phyloP scores from a whole-genome alignment of 2,113 vertebrate genomes.

The Hepsetus odoe region DNA sequence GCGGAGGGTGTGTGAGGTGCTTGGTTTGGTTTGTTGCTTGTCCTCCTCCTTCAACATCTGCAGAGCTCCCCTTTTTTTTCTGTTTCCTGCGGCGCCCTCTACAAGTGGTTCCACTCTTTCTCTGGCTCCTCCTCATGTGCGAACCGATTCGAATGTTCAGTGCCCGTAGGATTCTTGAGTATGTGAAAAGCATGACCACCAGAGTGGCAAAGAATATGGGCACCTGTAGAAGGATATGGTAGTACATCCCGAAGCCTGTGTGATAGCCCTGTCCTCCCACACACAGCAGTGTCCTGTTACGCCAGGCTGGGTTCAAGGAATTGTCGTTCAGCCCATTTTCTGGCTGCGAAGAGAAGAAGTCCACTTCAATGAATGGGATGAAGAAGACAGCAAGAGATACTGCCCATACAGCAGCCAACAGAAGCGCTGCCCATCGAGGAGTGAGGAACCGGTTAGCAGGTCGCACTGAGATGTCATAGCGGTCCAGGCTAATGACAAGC shows the following conservation, averaged over 20 bases:
- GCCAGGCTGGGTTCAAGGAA: slow-evolving; percentile 14
- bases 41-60: slow-evolving; percentile 24
- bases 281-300: slow-evolving; percentile 55
- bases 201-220: slow-evolving; percentile 95
- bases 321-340: slow-evolving; percentile 6
- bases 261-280: slow-evolving; percentile 84
- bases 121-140: slow-evolving; percentile 40
- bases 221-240: slow-evolving; percentile 93
- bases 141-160: slow-evolving; percentile 90
- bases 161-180: slow-evolving; percentile 96
- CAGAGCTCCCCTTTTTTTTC: slow-evolving; percentile 80
- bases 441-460: slow-evolving; percentile 97
- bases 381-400: slow-evolving; percentile 93
- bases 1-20: slow-evolving; percentile 33
- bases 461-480: slow-evolving; percentile 97
- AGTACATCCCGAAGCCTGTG: slow-evolving; percentile 91
- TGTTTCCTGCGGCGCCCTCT: slow-evolving; percentile 85
- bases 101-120: slow-evolving; percentile 80
- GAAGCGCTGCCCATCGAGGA: slow-evolving; percentile 89
- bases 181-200: slow-evolving; percentile 93
- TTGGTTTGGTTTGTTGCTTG: slow-evolving; percentile 39
- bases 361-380: slow-evolving; percentile 96
- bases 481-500: slow-evolving; percentile 94
- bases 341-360: slow-evolving; percentile 83
- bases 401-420: slow-evolving; percentile 93